phyloP scores from a whole-genome alignment of 2,113 vertebrate species.

The Morone chrysops region DNA sequence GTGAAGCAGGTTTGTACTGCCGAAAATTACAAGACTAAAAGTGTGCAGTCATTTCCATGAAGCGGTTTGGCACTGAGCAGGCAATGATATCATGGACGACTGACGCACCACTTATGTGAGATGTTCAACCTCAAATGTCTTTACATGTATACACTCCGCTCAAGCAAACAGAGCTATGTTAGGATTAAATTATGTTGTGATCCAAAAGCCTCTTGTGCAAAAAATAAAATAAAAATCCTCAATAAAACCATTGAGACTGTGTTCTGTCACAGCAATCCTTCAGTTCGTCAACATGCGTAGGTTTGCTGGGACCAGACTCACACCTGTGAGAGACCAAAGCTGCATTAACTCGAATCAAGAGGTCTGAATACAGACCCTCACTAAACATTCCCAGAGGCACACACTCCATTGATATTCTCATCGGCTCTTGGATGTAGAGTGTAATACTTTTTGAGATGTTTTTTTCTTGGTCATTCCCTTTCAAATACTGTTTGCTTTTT shows the following conservation, averaged over 20 bases:
- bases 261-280: slow-evolving; percentile 54
- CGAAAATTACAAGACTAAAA: slow-evolving; percentile 59
- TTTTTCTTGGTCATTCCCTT: slow-evolving; percentile 65
- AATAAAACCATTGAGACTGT: slow-evolving; percentile 56
- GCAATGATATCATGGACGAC: slow-evolving; percentile 45
- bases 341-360: slow-evolving; percentile 54
- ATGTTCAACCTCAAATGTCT: slow-evolving; percentile 65
- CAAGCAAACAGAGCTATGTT: slow-evolving; percentile 46
- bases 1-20: slow-evolving; percentile 59
- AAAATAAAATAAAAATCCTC: slow-evolving; percentile 37
- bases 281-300: slow-evolving; percentile 51
- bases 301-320: slow-evolving; percentile 61
- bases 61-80: slow-evolving; percentile 79
- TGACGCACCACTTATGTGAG: slow-evolving; percentile 49
- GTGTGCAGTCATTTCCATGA: slow-evolving; percentile 60
- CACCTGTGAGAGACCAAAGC: slow-evolving; percentile 69
- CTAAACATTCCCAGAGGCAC: slow-evolving; percentile 58
- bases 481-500: slow-evolving; percentile 45
- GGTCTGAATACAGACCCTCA: slow-evolving; percentile 57
- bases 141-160: slow-evolving; percentile 50
- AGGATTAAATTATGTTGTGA: slow-evolving; percentile 43
- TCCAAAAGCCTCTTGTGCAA: slow-evolving; percentile 63
- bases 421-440: slow-evolving; percentile 55
- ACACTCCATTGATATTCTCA: slow-evolving; percentile 74
- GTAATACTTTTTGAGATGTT: slow-evolving; percentile 42